Evolutionary conservation across 1,140 invertebrate genomes (phyloP).

Genomic region (Micrasema minimum): DNA sequence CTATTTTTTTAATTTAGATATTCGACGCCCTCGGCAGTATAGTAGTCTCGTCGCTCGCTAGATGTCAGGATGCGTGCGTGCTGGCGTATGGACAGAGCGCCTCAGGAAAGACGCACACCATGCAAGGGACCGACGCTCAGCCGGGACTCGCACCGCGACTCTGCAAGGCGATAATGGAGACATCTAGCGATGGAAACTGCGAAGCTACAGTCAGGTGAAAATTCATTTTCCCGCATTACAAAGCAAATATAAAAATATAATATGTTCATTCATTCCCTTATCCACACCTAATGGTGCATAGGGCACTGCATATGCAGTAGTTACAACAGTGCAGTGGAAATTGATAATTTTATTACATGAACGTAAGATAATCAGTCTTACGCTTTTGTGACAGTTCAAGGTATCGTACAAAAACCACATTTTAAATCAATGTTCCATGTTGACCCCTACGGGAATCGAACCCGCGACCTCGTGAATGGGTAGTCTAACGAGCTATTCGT

Average conservation of each 20-base stretch:
- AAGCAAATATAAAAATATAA: too few species aligned
- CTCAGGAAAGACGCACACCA: conserved; percentile 83
- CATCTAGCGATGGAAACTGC: conserved; percentile 25
- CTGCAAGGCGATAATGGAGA: conserved; percentile 62
- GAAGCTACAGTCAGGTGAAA: conserved; percentile 58
- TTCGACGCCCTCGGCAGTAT: conserved; percentile 74
- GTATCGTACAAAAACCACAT: too few species aligned
- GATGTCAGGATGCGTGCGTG: conserved; percentile 72
- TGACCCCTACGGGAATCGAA: neutral
- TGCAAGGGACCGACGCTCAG: conserved; percentile 70
- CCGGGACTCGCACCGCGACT: conserved; percentile 63
- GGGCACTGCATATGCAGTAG: too few species aligned
- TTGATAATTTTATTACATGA: too few species aligned
- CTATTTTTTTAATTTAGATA: too few species aligned
- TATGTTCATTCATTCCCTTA: too few species aligned
- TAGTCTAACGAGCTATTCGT: too few species aligned
- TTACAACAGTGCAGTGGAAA: too few species aligned
- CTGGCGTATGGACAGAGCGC: conserved; percentile 85
- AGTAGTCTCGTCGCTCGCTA: conserved; percentile 68
- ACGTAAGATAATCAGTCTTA: too few species aligned
- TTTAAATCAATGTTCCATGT: too few species aligned
- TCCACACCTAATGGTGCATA: too few species aligned
- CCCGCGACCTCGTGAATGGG: neutral
- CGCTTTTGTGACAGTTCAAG: too few species aligned
- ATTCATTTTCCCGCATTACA: neutral